phyloP scores from a whole-genome alignment of 1,140 invertebrate genomes.

The Pectinophora gossypiella region DNA sequence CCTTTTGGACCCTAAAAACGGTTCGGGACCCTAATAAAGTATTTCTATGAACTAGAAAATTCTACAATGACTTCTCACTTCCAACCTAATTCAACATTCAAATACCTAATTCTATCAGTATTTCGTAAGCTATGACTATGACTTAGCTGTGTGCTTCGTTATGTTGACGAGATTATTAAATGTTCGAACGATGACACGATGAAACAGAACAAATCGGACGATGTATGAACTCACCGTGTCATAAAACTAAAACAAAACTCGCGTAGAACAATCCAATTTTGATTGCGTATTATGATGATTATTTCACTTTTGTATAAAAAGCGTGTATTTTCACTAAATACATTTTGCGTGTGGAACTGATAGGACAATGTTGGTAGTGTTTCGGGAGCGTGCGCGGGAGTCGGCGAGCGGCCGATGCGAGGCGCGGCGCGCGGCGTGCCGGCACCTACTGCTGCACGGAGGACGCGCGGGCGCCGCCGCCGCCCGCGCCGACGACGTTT shows the following conservation, averaged over 20 bases:
- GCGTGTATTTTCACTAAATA: not conserved
- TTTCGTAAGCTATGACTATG: too few relatives aligned
- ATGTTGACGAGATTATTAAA: too few relatives aligned
- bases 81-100: too few relatives aligned
- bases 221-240: not conserved
- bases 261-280: not conserved
- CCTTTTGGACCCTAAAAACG: too few relatives aligned
- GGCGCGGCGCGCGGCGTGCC: constrained; percentile 32
- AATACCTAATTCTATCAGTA: too few relatives aligned
- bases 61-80: too few relatives aligned
- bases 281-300: not conserved
- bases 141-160: too few relatives aligned
- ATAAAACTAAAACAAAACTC: not conserved
- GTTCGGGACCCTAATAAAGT: too few relatives aligned
- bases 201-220: not conserved
- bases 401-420: not conserved
- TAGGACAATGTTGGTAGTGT: not conserved
- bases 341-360: not conserved
- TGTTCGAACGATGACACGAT: not conserved
- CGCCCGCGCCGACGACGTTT: constrained; percentile 54
- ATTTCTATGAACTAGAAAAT: too few relatives aligned
- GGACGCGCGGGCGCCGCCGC: constrained; percentile 36
- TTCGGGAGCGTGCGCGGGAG: not conserved
- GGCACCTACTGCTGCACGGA: constrained; percentile 47
- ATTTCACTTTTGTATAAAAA: not conserved